Evolutionary conservation across 1,140 invertebrate genomes (phyloP), one percentile per base, ranked within the genome.

Genomic region (Colletes gigas): DNA sequence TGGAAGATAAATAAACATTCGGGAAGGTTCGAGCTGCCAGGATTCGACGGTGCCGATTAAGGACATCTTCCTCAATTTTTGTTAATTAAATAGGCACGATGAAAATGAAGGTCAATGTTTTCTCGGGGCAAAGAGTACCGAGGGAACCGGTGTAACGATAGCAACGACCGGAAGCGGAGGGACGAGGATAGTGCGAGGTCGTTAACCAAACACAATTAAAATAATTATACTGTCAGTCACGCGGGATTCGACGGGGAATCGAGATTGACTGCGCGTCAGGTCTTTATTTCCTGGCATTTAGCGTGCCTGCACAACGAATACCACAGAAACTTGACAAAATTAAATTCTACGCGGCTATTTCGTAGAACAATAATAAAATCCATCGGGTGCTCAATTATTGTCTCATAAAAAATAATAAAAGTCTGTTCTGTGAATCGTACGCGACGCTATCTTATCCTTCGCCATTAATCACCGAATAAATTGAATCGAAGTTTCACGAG

Each of bases 171-270:
- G 30, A 54, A 47, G 10, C 50, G 50, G 44, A 5, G 65, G 17
- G 54, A 39, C 44, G 9, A 17, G 54, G 55, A 47, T 5, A 9
- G 44, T 19, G 39, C 5, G n/a, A 44, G n/a, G 14, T 73, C 44
- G 41, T 73, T 73, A 73, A 63, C 57, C 59, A 47, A 62, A 50
- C 59, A 59, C 44, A 73, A 62, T 73, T 73, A 62, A 73, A 73
- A 63, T 73, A 73, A 73, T 62, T 73, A 63, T 54, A 21, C n/a
- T 41, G 44, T 8, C 59, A 21, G 59, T 41, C 39, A 41, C 41
- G 30, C 30, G 52, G 12, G 10, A 57, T 54, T 70, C 68, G 5
- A n/a, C 21, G 68, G 1, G 1, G 17, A 57, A 70, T 70, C 15
- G 50, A 39, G 21, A 70, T 70, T 19, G 30, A 8, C 68, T 55